Base-by-base conservation (phyloP, 2,888 invertebrate species). In the Watsonalla binaria region DNA sequence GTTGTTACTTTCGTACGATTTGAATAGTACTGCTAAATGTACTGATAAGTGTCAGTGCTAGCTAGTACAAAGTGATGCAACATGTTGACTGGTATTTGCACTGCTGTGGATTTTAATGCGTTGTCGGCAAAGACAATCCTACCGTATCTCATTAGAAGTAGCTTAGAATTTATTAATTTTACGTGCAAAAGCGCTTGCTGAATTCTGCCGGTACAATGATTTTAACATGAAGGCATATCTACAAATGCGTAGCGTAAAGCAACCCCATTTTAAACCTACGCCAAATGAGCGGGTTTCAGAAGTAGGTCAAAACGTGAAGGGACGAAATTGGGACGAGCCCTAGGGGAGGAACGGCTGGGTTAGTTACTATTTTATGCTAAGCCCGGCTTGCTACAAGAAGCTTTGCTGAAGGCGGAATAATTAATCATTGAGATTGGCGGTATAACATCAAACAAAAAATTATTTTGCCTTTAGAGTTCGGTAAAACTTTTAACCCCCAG, bases 291-390 rank as follows among this genome's bases (percentile, higher is more conserved):
- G 82, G 78, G 78, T 82, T 78, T 77, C 69, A 74, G 76, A 90
- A 86, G 78, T 90, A 78, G 89, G 89, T 89, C 89, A 86, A 77
- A 80, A 78, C 76, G 78, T 76, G 74, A 80, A 84, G 84, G 87
- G 86, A 82, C 78, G 79, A 77, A 88, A 86, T 85, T 88, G 86
- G 88, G 87, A 76, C 88, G 76, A 77, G 80, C 82, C 82, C 82
- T 80, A 76, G 74, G 82, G 82, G 80, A 80, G 72, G 72, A 70
- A 70, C 37, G 37, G 49, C 60, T 68, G 72, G 70, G 74, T 66
- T 70, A 70, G 69, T 68, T 73, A 72, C 63, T 67, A 72, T 70
- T 68, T 67, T 65, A 68, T 68, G 70, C 66, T 65, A 62, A 68
- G 66, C 66, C 68, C 65, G 66, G 66, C 66, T 71, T 71, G 70